These are phyloP conservation scores for Polydrusus cervinus DNA, from an alignment of 2,888 invertebrate species.

Conservation along the genomic window DNA sequence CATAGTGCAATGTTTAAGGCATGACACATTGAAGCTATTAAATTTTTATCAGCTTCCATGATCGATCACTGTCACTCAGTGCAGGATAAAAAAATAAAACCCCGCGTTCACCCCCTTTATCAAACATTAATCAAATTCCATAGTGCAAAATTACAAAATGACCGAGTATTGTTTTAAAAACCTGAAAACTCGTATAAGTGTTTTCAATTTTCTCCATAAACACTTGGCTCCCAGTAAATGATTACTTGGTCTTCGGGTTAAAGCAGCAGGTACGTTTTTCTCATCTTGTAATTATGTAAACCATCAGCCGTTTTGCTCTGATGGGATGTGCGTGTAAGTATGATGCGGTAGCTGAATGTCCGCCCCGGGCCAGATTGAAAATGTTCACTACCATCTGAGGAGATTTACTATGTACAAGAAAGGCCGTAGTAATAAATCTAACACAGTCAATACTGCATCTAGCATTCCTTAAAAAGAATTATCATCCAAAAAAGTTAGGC, in stretches of 20 bases:
- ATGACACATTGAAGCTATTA: no score
- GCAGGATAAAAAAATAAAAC: no score
- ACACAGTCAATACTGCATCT: neutral
- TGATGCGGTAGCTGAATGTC: conserved; percentile 55
- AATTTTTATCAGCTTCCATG: no score
- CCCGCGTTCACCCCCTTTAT: no score
- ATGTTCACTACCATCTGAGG: conserved; percentile 33
- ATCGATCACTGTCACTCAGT: no score
- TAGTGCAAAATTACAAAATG: conserved; percentile 2
- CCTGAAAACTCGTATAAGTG: conserved; percentile 22
- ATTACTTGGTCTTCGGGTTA: conserved; percentile 37
- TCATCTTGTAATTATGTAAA: conserved; percentile 57
- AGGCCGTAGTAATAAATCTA: conserved; percentile 12
- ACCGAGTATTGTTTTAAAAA: neutral
- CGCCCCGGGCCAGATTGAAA: conserved; percentile 53
- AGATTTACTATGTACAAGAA: conserved; percentile 10
- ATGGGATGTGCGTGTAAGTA: conserved; percentile 57
- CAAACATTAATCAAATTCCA: conserved; percentile 12
- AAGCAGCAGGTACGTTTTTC: conserved; percentile 45
- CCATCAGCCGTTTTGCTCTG: conserved; percentile 55
- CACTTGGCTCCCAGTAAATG: conserved; percentile 45
- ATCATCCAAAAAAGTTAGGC: no score
- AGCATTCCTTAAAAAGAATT: no score
- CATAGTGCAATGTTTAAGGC: no score
- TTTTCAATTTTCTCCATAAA: conserved; percentile 52